A percentile compares a stretch with the other conserved stretches of the same genome.
These are phyloP conservation scores for Uropetala carovei DNA, from an alignment of 2,888 invertebrate genomes.

Conservation along the genomic window DNA sequence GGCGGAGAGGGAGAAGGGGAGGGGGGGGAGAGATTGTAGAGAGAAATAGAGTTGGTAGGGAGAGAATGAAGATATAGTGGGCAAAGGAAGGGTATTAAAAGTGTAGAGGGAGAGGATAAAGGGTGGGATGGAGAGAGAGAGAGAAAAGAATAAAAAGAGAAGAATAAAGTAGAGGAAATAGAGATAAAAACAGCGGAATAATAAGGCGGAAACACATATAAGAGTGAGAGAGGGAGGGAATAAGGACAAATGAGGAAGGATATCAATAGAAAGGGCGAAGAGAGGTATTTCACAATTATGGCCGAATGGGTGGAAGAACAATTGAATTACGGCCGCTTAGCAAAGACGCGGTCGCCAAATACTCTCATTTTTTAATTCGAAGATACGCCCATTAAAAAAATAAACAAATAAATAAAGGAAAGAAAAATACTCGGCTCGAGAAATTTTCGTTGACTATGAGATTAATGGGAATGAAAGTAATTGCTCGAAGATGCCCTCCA, in stretches of 20 bases:
- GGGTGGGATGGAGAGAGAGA: neutral
- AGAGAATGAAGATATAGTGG: constrained; percentile 9
- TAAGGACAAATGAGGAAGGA: neutral
- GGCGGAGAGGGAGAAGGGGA: neutral
- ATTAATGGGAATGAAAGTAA: no score
- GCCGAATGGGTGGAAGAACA: no score
- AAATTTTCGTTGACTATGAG: no score
- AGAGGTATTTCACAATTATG: neutral
- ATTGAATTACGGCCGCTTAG: no score
- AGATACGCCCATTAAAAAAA: no score
- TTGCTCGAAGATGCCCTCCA: no score
- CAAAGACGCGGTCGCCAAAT: no score
- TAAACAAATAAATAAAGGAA: no score
- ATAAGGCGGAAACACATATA: neutral
- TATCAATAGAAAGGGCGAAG: neutral
- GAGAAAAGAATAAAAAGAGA: neutral
- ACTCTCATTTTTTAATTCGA: no score
- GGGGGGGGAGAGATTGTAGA: neutral
- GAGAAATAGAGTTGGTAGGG: neutral
- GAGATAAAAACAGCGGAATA: no score
- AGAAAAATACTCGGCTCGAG: no score
- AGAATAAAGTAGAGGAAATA: no score
- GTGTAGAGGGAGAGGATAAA: neutral
- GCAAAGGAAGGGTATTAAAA: neutral
- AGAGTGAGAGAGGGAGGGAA: neutral